A percentile compares a stretch with the other conserved stretches of the same genome.
These are phyloP conservation scores for Mobula birostris DNA, from an alignment of 2,113 vertebrate genomes.

Conservation along the genomic window DNA sequence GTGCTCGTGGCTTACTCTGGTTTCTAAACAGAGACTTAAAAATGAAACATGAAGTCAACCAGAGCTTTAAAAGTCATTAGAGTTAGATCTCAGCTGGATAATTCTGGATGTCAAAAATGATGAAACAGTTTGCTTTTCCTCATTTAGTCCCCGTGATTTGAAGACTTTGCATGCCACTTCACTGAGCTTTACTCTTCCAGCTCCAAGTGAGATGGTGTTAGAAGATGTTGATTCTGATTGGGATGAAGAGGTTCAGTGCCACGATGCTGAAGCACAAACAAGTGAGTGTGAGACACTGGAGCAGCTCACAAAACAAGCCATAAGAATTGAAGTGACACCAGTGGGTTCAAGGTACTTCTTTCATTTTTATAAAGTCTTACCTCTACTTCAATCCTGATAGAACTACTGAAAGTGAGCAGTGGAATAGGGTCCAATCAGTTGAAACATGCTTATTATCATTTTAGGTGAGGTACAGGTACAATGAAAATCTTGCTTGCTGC, in stretches of 20 bases:
- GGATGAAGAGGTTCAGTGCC: neutral
- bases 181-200: neutral
- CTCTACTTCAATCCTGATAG: neutral
- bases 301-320: neutral
- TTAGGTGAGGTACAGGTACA: too few species aligned
- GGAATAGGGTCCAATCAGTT: neutral
- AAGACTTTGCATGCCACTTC: neutral
- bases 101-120: too few species aligned
- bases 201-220: constrained; percentile 14
- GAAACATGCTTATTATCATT: too few species aligned
- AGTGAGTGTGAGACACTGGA: neutral
- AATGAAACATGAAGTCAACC: neutral
- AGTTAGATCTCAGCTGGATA: too few species aligned
- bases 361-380: neutral
- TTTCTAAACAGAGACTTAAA: neutral
- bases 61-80: too few species aligned
- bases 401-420: neutral
- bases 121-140: neutral
- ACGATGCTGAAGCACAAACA: constrained; percentile 25
- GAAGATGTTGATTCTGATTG: constrained; percentile 6
- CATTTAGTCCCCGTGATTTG: neutral
- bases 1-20: neutral
- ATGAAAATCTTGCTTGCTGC: too few species aligned
- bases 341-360: neutral
- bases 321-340: neutral